A percentile compares a stretch with the other conserved stretches of the same genome.
Conservation (phyloP, 2,888 invertebrate genomes). For the Trachelus tabidus region DNA sequence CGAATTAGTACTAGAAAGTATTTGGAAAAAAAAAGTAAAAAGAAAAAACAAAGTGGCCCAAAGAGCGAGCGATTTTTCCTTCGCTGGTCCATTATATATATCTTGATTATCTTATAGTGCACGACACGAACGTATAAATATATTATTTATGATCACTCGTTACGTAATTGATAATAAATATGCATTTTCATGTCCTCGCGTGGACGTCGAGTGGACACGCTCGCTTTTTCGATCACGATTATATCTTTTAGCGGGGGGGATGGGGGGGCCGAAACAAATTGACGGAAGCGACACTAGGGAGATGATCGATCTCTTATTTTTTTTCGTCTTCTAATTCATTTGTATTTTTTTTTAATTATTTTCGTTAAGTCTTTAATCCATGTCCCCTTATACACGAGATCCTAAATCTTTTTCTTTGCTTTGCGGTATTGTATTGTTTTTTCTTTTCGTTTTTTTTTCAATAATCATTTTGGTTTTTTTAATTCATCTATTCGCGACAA, state of each 20-base stretch:
- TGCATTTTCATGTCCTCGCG: neutral
- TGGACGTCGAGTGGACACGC: neutral
- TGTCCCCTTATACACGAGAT: neutral
- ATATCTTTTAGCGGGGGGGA: neutral
- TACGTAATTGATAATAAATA: neutral
- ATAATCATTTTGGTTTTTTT: neutral
- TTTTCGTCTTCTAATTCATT: neutral
- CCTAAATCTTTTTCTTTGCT: neutral
- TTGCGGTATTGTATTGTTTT: neutral
- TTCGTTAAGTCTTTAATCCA: neutral
- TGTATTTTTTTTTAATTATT: neutral
- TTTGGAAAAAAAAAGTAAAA: too few species aligned
- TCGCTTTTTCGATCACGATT: neutral
- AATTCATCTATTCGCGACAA: neutral
- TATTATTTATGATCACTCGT: neutral
- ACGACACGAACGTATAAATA: neutral
- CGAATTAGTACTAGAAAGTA: neutral
- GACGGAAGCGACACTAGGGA: neutral
- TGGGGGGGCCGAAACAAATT: neutral
- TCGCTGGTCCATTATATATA: neutral
- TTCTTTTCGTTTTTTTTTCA: neutral
- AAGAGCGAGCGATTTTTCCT: neutral
- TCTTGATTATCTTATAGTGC: neutral
- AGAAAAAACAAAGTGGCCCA: neutral
- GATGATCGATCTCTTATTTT: neutral